A percentile compares a stretch with the other conserved stretches of the same genome.
These are phyloP conservation scores for Eudorcas thomsonii DNA, from an alignment of 2,113 vertebrate genomes.

Conservation along the genomic window DNA sequence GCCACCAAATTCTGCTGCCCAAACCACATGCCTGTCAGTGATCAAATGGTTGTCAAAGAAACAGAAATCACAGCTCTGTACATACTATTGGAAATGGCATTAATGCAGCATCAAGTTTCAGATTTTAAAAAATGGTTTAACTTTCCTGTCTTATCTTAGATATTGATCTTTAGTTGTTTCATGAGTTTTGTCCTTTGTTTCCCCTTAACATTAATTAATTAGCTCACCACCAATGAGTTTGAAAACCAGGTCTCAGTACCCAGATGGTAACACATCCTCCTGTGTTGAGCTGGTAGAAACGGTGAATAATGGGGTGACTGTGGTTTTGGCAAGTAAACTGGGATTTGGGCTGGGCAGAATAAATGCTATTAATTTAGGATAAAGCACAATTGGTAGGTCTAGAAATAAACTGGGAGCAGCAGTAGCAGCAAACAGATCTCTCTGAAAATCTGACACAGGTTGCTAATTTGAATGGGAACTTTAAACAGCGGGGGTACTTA, in stretches of 20 bases:
- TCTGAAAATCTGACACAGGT: background rate
- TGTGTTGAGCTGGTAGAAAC: background rate
- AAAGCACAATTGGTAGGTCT: background rate
- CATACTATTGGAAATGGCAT: background rate
- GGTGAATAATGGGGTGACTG: background rate
- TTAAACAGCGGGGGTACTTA: background rate
- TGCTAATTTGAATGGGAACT: background rate
- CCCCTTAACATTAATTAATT: background rate
- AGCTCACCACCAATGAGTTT: background rate
- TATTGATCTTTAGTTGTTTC: background rate
- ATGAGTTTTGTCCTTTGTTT: background rate
- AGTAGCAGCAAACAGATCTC: background rate
- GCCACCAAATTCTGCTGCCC: background rate
- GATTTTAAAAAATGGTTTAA: background rate
- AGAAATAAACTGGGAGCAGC: background rate
- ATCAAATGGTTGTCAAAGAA: background rate
- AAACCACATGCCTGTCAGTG: background rate
- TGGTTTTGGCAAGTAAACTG: background rate
- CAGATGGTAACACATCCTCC: background rate
- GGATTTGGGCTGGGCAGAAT: background rate
- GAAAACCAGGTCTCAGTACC: background rate
- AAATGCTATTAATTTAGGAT: background rate
- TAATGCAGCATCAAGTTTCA: background rate
- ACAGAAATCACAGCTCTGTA: background rate
- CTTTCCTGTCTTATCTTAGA: background rate